These are phyloP conservation scores for Amphipoea lucens DNA, from an alignment of 2,888 invertebrate genomes.

Conservation along the genomic window DNA sequence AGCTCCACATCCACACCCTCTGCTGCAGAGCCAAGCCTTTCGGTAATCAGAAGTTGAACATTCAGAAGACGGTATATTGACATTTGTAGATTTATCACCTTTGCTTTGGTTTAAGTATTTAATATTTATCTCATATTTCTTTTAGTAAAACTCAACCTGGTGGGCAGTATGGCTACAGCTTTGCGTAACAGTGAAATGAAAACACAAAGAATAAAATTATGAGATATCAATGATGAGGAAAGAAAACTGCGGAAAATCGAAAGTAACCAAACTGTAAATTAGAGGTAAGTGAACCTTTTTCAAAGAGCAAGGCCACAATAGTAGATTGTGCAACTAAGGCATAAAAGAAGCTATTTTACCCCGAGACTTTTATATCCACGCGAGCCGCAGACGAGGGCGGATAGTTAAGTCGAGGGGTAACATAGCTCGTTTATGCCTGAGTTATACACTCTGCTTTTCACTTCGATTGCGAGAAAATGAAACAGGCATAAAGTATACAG, in stretches of 20 bases:
- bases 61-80: background rate
- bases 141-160: background rate
- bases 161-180: background rate
- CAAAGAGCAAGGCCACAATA: slow-evolving; percentile 19
- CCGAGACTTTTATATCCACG: no score
- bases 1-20: background rate
- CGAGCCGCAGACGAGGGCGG: no score
- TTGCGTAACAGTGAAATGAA: no score
- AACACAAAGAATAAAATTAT: background rate
- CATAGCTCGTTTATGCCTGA: no score
- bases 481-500: no score
- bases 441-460: no score
- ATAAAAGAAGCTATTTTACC: no score
- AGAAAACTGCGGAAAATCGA: background rate
- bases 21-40: background rate
- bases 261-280: slow-evolving; percentile 16
- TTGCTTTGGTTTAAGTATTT: no score
- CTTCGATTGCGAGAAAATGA: no score
- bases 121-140: no score
- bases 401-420: no score
- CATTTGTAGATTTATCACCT: background rate
- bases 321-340: no score
- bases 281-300: slow-evolving; percentile 5
- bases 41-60: background rate
- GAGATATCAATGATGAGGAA: background rate